A percentile compares a stretch with the other conserved stretches of the same genome.
Conservation (phyloP, 2,888 invertebrate species). For the Ganaspis brasiliensis region DNA sequence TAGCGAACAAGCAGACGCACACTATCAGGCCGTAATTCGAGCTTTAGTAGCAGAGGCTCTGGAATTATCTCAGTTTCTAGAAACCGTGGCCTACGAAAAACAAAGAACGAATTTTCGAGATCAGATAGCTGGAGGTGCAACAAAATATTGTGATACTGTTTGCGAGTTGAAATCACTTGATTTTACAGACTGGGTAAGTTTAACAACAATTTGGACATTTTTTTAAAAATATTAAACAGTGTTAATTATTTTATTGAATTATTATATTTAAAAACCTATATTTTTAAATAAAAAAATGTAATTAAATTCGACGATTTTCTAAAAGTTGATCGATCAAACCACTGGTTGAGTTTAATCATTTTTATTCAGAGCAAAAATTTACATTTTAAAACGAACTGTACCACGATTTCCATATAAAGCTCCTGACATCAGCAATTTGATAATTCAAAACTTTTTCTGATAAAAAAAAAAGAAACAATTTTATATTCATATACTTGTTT, state of each 20-base stretch:
- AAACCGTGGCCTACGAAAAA: slow-evolving; percentile 87
- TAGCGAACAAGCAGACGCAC: slow-evolving; percentile 86
- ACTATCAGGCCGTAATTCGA: slow-evolving; percentile 95
- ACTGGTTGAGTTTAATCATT: background rate
- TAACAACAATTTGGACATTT: too few relatives aligned
- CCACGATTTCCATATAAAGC: slow-evolving; percentile 24
- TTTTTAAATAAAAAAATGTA: too few relatives aligned
- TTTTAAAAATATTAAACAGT: background rate
- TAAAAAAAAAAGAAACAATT: background rate
- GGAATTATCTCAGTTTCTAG: slow-evolving; percentile 94
- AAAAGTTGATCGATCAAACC: background rate
- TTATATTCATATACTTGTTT: slow-evolving; percentile 36
- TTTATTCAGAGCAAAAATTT: slow-evolving; percentile 27
- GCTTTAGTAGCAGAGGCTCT: slow-evolving; percentile 95
- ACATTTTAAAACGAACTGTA: slow-evolving; percentile 22
- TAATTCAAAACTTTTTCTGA: slow-evolving; percentile 45
- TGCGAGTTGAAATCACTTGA: slow-evolving; percentile 88
- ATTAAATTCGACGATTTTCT: background rate
- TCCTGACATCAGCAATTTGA: slow-evolving; percentile 37
- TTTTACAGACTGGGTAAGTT: slow-evolving; percentile 94
- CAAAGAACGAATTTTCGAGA: slow-evolving; percentile 81
- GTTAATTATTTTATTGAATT: background rate
- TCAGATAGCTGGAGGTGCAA: background rate
- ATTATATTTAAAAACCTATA: too few relatives aligned
- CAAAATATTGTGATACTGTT: slow-evolving; percentile 31